Conservation (phyloP, 2,113 vertebrate genomes). For the Carassius auratus region DNA sequence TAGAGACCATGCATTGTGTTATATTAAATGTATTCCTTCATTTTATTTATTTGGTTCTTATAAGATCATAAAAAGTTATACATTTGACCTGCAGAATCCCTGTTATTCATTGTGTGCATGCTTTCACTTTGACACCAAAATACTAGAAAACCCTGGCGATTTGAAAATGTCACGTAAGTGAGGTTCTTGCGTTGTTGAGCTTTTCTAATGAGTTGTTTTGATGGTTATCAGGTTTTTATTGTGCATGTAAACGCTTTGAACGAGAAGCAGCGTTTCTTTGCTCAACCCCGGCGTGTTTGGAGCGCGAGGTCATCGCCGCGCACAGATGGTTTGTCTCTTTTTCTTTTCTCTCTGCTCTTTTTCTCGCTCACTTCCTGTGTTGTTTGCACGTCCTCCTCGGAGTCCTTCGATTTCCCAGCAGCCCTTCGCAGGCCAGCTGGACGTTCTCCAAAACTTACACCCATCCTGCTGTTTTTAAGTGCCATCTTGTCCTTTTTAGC, state of each 20-base stretch:
- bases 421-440: conserved; percentile 50
- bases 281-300: neutral
- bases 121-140: neutral
- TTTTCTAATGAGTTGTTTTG: neutral
- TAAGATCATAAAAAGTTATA: neutral
- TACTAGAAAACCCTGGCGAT: neutral
- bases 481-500: conserved; percentile 30
- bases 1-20: too few species aligned
- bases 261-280: neutral
- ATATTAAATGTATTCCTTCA: too few species aligned
- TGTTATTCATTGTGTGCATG: neutral
- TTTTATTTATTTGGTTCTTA: too few species aligned
- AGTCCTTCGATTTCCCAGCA: conserved; percentile 61
- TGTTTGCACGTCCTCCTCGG: conserved; percentile 55
- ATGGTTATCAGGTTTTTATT: conserved; percentile 10
- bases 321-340: conserved; percentile 66
- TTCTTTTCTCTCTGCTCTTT: neutral
- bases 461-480: conserved; percentile 55
- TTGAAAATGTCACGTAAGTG: neutral
- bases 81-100: neutral
- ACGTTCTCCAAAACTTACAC: conserved; percentile 27
- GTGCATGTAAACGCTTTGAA: neutral
- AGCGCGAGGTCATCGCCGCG: conserved; percentile 22
- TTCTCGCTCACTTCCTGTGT: conserved; percentile 50
- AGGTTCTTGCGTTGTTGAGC: neutral